Base-by-base conservation (phyloP, 92 coral and sea anemone species). In the Paragorgia papillata region DNA sequence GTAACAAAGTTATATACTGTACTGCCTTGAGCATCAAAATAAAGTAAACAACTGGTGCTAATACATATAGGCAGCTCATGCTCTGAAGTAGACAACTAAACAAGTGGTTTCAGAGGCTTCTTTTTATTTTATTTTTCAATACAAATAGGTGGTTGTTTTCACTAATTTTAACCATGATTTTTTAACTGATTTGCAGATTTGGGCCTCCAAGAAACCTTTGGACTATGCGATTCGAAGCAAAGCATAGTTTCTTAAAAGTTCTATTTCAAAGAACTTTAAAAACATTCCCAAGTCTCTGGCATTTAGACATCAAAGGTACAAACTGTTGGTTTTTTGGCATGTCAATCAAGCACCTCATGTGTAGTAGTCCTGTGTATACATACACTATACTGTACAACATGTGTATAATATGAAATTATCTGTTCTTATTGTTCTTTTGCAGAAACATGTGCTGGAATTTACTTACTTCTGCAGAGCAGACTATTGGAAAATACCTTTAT, bases 201-300 rank as follows among this genome's bases (percentile, higher is more conserved):
- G 82, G 82, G 9, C 82, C 82, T 7, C 61, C 82, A 14, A 27
- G 82, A 19, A 66, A 77, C 56, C 18, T 63, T 6, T 77, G 82
- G 82, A 48, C 73, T 28, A 77, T 77, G 74, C 60, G 82, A 1
- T 77, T 46, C 17, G 82, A 77, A 21, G 82, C 82, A n/a, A 62
- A 77, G 33, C 82, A 77, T 49, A 77, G 63, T n/a, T 62, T 48
- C 51, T 62, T 77, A 77, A 77, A 31, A 28, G 62, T 7, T 10
- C 50, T 14, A 31, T 77, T n/a, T 12, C 73, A 9, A 77, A 77
- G 64, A 77, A 77, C 58, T 77, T 77, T 29, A 77, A 41, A 20
- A 77, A 77, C 65, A 64, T 77, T 27, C 74, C 82, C 9, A 77
- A 77, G 41, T 27, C 44, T 34, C 26, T 73, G 9, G 63, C 65